A percentile compares a stretch with the other conserved stretches of the same genome.
These are phyloP conservation scores for Melospiza georgiana DNA, from an alignment of 2,113 vertebrate species.

Conservation along the genomic window DNA sequence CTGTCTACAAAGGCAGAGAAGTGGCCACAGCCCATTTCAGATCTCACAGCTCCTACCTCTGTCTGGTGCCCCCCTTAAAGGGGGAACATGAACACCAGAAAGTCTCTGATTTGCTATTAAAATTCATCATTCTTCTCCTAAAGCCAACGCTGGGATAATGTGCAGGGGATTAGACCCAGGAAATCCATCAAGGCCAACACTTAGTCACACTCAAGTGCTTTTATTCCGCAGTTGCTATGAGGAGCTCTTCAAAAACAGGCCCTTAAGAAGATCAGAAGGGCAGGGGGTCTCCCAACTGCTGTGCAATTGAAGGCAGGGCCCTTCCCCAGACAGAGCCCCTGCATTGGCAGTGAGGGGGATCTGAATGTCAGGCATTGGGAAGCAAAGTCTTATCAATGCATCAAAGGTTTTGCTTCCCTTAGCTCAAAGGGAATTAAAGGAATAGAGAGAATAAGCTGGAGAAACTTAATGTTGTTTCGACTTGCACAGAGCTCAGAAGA, in stretches of 20 bases:
- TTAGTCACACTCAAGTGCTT: constrained; percentile 44
- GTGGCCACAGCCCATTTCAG: not conserved
- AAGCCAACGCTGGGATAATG: not conserved
- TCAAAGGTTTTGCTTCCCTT: not conserved
- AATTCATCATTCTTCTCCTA: constrained; percentile 13
- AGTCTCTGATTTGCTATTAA: constrained; percentile 6
- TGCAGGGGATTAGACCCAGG: not conserved
- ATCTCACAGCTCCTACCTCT: not conserved
- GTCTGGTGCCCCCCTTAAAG: not conserved
- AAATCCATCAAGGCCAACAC: constrained; percentile 44
- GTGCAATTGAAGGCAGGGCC: not conserved
- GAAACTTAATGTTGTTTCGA: not conserved
- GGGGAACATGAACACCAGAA: not conserved
- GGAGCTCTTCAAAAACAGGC: not conserved
- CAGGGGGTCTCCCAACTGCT: not conserved
- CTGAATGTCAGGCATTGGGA: constrained; percentile 14
- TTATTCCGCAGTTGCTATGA: constrained; percentile 9
- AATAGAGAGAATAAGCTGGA: not conserved
- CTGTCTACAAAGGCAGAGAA: not conserved
- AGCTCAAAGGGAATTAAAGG: not conserved
- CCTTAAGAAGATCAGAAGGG: not conserved
- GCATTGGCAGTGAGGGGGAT: not conserved
- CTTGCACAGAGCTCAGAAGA: not conserved
- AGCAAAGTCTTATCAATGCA: not conserved
- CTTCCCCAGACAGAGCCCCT: not conserved